Conservation (phyloP, 2,797 vertebrate species). For the Ispidina picta region DNA sequence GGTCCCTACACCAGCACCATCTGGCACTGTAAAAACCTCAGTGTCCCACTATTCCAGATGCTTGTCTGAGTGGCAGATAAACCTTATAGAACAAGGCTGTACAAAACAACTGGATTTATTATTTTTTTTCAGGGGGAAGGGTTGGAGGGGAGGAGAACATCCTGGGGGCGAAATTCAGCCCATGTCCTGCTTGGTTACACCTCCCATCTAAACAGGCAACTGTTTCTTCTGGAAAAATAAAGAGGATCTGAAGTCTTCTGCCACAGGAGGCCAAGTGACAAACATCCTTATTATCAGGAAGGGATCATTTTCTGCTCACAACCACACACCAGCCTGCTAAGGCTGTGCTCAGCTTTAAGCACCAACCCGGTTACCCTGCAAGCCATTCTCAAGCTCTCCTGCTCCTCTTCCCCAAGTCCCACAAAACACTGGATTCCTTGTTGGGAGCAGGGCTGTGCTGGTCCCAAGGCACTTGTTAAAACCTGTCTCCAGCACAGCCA, state of each 20-base stretch:
- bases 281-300: background rate
- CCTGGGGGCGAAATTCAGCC: background rate
- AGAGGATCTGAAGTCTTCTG: background rate
- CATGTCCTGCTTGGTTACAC: background rate
- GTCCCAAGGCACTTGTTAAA: slow-evolving; percentile 13
- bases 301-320: background rate
- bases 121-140: no score
- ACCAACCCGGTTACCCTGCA: background rate
- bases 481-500: background rate
- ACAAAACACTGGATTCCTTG: accelerated
- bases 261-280: background rate
- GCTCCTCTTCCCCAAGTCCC: background rate
- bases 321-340: background rate
- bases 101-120: background rate
- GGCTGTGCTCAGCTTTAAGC: background rate
- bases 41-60: background rate
- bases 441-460: background rate
- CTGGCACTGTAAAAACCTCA: accelerated
- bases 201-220: background rate
- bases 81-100: background rate
- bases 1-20: no score
- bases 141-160: background rate
- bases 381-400: background rate
- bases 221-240: background rate
- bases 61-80: background rate